phyloP scores from a whole-genome alignment of 53 echinoderm and acorn worm species.

The Antedon mediterranea region DNA sequence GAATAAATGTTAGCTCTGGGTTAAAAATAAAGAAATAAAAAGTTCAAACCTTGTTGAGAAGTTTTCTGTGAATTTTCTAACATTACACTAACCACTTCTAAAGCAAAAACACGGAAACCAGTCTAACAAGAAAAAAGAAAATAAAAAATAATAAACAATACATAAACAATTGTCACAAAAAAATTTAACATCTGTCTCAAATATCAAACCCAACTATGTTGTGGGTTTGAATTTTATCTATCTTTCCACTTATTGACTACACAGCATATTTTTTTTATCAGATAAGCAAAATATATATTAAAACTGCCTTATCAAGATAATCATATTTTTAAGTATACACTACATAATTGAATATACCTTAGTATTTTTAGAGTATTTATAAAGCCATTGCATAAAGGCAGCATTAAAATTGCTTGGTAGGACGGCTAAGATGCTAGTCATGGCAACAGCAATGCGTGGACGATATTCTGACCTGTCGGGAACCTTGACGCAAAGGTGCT shows the following conservation, averaged over 20 bases:
- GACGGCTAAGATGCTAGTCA: conserved; percentile 34
- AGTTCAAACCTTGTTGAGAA: not conserved
- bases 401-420: conserved; percentile 36
- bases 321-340: too few species aligned
- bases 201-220: not conserved
- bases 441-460: conserved; percentile 33
- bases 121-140: conserved; percentile 25
- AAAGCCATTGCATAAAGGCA: conserved; percentile 73
- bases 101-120: conserved; percentile 62
- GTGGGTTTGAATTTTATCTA: too few species aligned
- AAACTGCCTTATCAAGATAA: too few species aligned
- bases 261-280: too few species aligned
- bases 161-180: not conserved
- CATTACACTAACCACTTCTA: conserved; percentile 57
- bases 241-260: too few species aligned
- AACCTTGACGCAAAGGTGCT: conserved; percentile 77
- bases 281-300: too few species aligned
- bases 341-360: too few species aligned
- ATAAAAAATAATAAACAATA: not conserved
- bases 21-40: too few species aligned
- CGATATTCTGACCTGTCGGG: conserved; percentile 87
- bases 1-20: too few species aligned
- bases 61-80: conserved; percentile 27
- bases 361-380: conserved; percentile 60
- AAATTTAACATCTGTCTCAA: too few species aligned